Percentiles rank a stretch among this genome's conserved stretches.
Conservation (phyloP, 2,797 vertebrate species). For the Thalassophryne amazonica region DNA sequence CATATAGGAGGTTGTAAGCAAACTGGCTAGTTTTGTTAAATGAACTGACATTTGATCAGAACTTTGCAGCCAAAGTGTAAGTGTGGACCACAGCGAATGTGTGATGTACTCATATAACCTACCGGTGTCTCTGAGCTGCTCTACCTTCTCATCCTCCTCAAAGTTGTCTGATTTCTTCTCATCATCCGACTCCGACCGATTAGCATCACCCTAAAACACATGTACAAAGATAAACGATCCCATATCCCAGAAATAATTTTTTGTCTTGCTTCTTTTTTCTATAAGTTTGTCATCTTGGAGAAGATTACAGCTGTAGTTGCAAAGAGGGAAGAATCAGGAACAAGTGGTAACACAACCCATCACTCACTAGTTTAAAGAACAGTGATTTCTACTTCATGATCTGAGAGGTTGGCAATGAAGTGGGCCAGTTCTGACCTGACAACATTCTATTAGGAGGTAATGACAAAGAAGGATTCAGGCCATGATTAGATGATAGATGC, state of each 20-base stretch:
- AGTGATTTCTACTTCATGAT: too few relatives aligned
- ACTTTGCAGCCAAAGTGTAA: too few relatives aligned
- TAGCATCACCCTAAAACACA: conserved; percentile 88
- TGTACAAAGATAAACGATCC: background rate
- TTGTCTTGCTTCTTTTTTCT: background rate
- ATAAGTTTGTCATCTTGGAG: background rate
- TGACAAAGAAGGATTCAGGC: conserved; percentile 22
- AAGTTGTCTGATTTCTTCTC: conserved; percentile 90
- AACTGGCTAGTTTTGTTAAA: too few relatives aligned
- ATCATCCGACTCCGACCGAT: conserved; percentile 91
- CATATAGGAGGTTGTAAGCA: too few relatives aligned
- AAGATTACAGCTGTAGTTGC: background rate
- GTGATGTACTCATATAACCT: background rate
- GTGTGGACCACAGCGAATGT: too few relatives aligned
- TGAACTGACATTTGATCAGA: too few relatives aligned
- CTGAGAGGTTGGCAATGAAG: too few relatives aligned
- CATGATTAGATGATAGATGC: background rate
- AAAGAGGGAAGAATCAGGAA: too few relatives aligned
- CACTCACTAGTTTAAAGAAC: too few relatives aligned
- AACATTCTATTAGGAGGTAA: conserved; percentile 27
- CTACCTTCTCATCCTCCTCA: conserved; percentile 92
- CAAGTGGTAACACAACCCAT: too few relatives aligned
- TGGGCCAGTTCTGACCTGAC: too few relatives aligned
- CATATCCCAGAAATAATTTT: background rate
- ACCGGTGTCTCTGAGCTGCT: conserved; percentile 85